phyloP scores from a whole-genome alignment of 2,113 vertebrate species.

The Alouatta palliata region DNA sequence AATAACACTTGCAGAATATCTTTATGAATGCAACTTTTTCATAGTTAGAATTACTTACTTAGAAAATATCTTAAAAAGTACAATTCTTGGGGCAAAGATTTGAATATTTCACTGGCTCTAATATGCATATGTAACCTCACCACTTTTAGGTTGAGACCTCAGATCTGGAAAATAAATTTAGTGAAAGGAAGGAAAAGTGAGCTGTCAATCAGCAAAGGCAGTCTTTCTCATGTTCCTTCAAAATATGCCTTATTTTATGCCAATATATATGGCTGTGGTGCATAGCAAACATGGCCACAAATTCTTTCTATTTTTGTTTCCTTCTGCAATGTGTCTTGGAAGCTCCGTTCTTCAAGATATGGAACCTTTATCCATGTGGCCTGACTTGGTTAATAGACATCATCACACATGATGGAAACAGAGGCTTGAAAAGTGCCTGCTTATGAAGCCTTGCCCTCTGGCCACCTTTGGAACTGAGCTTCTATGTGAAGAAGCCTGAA shows the following conservation, averaged over 20 bases:
- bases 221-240: background rate
- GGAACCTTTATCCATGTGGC: background rate
- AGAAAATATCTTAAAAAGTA: constrained; percentile 24
- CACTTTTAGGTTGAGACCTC: background rate
- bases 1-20: constrained; percentile 43
- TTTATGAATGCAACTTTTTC: constrained; percentile 15
- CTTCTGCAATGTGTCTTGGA: background rate
- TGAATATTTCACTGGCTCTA: constrained; percentile 9
- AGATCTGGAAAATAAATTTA: background rate
- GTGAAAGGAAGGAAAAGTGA: background rate
- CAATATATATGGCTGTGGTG: background rate
- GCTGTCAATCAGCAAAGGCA: background rate
- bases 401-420: background rate
- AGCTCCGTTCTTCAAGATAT: background rate
- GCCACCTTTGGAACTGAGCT: background rate
- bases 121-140: background rate
- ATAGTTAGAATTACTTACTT: constrained; percentile 54
- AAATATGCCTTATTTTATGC: background rate
- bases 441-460: background rate
- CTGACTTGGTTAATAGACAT: background rate
- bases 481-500: background rate
- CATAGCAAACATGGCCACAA: background rate
- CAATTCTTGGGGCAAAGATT: constrained; percentile 21
- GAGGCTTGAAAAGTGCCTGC: background rate
- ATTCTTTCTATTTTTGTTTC: background rate